Evolutionary conservation across 1,140 invertebrate genomes (phyloP).

Genomic region (Brachionus rotundiformis): DNA sequence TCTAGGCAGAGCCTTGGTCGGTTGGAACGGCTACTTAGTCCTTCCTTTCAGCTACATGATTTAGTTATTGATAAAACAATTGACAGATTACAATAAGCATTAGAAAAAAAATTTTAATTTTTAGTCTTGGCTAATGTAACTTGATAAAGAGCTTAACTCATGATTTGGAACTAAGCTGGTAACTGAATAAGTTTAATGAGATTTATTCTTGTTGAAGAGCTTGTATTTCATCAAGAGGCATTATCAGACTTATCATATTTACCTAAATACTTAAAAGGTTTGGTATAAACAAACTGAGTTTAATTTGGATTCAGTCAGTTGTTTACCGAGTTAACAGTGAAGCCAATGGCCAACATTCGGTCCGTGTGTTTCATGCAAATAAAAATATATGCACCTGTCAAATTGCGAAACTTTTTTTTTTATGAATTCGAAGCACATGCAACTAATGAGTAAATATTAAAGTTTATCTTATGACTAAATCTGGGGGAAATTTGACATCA

Average conservation of each 20-base stretch:
- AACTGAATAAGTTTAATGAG: background rate
- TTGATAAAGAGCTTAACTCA: background rate
- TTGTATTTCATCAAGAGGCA: background rate
- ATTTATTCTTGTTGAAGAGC: background rate
- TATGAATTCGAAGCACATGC: background rate
- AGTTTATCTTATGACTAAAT: conserved; percentile 20
- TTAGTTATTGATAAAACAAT: too few species aligned
- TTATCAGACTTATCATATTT: background rate
- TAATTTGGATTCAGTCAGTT: background rate
- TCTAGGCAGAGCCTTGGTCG: too few species aligned
- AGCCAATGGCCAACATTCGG: background rate
- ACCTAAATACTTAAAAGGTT: background rate
- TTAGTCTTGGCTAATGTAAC: too few species aligned
- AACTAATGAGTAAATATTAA: conserved; percentile 7
- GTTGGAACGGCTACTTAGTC: too few species aligned
- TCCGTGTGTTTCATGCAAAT: conserved; percentile 8
- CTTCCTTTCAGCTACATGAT: too few species aligned
- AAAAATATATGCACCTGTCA: background rate
- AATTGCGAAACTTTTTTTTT: background rate
- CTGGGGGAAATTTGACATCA: conserved; percentile 37
- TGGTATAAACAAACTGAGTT: background rate
- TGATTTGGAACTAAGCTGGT: background rate
- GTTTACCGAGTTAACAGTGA: background rate
- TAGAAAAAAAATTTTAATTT: too few species aligned
- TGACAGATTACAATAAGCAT: background rate